Conservation (phyloP, 2,888 invertebrate species). For the Drosophila pseudotalamancana region DNA sequence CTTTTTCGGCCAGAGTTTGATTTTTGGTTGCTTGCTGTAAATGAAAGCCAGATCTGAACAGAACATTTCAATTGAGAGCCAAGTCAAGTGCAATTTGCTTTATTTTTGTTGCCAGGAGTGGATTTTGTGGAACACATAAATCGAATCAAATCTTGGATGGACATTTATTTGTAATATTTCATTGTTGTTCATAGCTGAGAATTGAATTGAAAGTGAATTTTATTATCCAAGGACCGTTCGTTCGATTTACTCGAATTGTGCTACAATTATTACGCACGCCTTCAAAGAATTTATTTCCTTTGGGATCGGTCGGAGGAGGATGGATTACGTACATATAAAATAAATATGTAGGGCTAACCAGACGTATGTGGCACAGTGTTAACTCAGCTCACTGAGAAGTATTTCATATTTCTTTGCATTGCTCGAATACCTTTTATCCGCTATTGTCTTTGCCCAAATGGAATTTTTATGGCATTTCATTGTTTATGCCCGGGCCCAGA, state of each 20-base stretch:
- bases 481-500: constrained; percentile 43
- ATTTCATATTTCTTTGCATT: constrained; percentile 63
- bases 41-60: constrained; percentile 32
- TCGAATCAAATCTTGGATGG: constrained; percentile 65
- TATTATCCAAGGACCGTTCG: constrained; percentile 39
- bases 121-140: constrained; percentile 43
- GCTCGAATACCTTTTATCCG: constrained; percentile 51
- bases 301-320: too few relatives aligned
- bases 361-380: constrained; percentile 7
- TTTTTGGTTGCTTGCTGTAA: constrained; percentile 16
- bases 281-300: constrained; percentile 51
- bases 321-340: too few relatives aligned
- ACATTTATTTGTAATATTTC: constrained; percentile 55
- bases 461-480: constrained; percentile 64
- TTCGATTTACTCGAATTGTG: constrained; percentile 28
- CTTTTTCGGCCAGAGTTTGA: not conserved
- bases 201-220: constrained; percentile 67
- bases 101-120: constrained; percentile 43
- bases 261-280: constrained; percentile 60
- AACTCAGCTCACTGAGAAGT: too few relatives aligned
- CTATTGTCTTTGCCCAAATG: constrained; percentile 53
- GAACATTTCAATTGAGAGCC: constrained; percentile 46
- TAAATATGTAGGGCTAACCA: constrained; percentile 53
- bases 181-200: constrained; percentile 36
- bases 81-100: constrained; percentile 28